Evolutionary conservation across 2,113 vertebrate genomes (phyloP), one percentile per base, ranked within the genome.

Genomic region (Alethe diademata): DNA sequence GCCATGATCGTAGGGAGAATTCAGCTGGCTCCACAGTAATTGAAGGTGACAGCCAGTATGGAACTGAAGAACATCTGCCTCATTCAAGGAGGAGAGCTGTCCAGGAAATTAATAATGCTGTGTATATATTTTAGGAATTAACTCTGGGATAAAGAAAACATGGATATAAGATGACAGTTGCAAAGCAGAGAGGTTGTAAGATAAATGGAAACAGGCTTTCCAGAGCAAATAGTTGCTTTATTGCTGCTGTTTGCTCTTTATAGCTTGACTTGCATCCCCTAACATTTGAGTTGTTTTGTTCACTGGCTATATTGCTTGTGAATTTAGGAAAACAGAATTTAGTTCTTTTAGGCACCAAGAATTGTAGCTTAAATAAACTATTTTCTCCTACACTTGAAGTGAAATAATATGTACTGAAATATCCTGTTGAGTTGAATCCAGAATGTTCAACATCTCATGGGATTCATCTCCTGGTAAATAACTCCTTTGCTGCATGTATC

Each of bases 71-170:
- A 87, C 90, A 87, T 93, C 80, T 91, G 48, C 33, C 53, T 90
- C 57, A 43, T 85, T 90, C 61, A 87, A 67, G 56, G n/a, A 89
- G 51, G 60, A 93, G 78, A 78, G n/a, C 48, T 75, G 19, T 64
- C 89, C 57, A 91, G 87, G 69, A 95, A 89, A 81, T 84, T 89
- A 81, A 45, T 85, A 71, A 67, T 75, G 64, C 17, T 71, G 14
- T 64, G 38, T 60, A 20, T 91, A n/a, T 67, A 51, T 78, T 93
- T 95, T 81, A 91, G 73, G 78, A 87, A 67, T 84, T 91, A 89
- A 51, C 47, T 75, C 61, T 86, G 6, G 71, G 87, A 64, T 66
- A 43, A 33, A 78, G 76, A 64, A 94, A 96, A 66, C 31, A 28
- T 53, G 84, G 38, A 45, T 94, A 5, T 38, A 81, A 67, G 57